A percentile compares a stretch with the other conserved stretches of the same genome.
Conservation (phyloP, 2,888 invertebrate genomes). For the Trypoxylon attenuatum region DNA sequence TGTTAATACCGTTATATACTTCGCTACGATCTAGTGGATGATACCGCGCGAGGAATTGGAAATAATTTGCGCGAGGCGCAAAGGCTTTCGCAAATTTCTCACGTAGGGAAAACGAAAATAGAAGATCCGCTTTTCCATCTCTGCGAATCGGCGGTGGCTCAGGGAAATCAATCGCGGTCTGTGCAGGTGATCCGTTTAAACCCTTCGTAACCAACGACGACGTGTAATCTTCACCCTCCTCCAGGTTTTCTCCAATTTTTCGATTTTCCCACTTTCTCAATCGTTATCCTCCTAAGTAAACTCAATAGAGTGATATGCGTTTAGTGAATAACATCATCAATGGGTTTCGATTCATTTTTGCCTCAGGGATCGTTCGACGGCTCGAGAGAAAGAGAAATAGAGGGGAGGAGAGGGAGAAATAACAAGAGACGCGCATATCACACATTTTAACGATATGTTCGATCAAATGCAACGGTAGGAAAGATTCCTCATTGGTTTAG, state of each 20-base stretch:
- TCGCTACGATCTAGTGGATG: slow-evolving; percentile 47
- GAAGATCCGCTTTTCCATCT: slow-evolving; percentile 24
- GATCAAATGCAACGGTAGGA: slow-evolving; percentile 49
- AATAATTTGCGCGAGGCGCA: slow-evolving; percentile 29
- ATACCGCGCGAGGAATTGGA: slow-evolving; percentile 41
- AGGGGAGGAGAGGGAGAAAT: too few species aligned
- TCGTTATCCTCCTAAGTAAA: slow-evolving; percentile 32
- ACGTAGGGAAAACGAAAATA: slow-evolving; percentile 35
- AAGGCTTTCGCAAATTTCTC: slow-evolving; percentile 21
- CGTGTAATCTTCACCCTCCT: slow-evolving; percentile 8
- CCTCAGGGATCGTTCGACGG: too few species aligned
- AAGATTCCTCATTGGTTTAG: too few species aligned
- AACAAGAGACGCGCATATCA: slow-evolving; percentile 39
- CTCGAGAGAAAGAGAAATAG: too few species aligned
- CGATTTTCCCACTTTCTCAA: slow-evolving; percentile 29
- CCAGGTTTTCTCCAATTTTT: too few species aligned
- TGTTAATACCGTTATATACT: slow-evolving; percentile 44
- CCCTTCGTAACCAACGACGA: slow-evolving; percentile 47
- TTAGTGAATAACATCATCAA: slow-evolving; percentile 27
- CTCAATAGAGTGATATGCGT: slow-evolving; percentile 55
- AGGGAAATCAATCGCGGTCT: slow-evolving; percentile 33
- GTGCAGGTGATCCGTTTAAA: slow-evolving; percentile 39
- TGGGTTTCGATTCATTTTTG: too few species aligned
- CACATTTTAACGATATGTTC: slow-evolving; percentile 50
- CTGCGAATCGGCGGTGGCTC: slow-evolving; percentile 42